These are phyloP conservation scores for Daphoenositta chrysoptera DNA, from an alignment of 2,113 vertebrate genomes.

Conservation along the genomic window DNA sequence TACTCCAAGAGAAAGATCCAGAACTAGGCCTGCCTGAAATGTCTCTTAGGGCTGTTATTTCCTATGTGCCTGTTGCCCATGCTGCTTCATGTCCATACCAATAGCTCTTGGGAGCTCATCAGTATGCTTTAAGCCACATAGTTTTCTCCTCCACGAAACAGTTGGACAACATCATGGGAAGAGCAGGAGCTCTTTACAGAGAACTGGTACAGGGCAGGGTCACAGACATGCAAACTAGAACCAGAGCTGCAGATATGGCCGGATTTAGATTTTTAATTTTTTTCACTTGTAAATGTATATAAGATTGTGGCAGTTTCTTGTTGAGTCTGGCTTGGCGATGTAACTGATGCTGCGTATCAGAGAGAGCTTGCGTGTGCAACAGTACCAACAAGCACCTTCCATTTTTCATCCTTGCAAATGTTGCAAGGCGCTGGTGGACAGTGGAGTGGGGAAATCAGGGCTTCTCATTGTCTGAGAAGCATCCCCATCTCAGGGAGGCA, in stretches of 20 bases:
- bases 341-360: accelerated
- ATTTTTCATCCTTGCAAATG: background rate
- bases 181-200: background rate
- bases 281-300: background rate
- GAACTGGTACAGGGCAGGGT: background rate
- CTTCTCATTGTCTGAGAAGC: background rate
- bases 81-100: background rate
- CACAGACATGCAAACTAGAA: background rate
- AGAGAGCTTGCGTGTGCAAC: background rate
- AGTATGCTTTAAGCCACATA: background rate
- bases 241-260: background rate
- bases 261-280: background rate
- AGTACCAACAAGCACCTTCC: background rate
- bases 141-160: background rate
- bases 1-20: background rate
- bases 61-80: accelerated
- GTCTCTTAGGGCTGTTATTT: background rate
- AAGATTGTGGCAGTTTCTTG: background rate
- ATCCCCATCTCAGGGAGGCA: accelerated
- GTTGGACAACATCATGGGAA: background rate
- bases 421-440: background rate
- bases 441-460: background rate
- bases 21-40: background rate
- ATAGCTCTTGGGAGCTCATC: background rate
- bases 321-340: background rate